Evolutionary conservation across 2,888 invertebrate species (phyloP).

Genomic region (Epinotia brunnichana): DNA sequence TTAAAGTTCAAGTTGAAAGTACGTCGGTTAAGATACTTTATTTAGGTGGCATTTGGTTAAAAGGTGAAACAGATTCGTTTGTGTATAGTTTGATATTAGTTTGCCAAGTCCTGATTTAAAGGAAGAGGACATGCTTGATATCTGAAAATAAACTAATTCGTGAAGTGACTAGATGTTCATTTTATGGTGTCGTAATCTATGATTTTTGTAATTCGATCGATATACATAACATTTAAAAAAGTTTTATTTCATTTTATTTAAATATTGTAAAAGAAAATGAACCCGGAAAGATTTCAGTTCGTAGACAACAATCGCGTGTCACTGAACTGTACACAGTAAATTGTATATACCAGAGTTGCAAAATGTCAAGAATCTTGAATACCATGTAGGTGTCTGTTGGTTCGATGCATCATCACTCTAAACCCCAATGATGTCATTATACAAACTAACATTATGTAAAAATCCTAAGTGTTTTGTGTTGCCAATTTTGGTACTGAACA

Average conservation of each 20-base stretch:
- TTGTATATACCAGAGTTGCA: neutral
- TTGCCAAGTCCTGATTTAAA: neutral
- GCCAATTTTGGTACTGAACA: neutral
- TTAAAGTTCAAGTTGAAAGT: conserved; percentile 38
- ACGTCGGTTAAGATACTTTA: neutral
- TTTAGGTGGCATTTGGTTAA: neutral
- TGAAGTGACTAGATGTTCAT: too few relatives aligned
- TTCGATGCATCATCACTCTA: conserved; percentile 10
- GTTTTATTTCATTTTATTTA: too few relatives aligned
- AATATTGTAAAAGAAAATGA: neutral
- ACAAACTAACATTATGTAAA: conserved; percentile 17
- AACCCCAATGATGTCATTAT: conserved; percentile 29
- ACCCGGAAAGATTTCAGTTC: neutral
- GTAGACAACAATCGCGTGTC: neutral
- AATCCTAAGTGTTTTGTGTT: neutral
- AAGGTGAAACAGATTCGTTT: neutral
- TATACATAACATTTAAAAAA: too few relatives aligned
- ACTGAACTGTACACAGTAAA: neutral
- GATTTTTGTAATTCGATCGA: too few relatives aligned
- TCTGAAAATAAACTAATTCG: too few relatives aligned
- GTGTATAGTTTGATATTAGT: neutral
- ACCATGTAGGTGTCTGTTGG: conserved; percentile 33
- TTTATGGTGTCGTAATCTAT: too few relatives aligned
- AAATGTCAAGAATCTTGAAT: conserved; percentile 46
- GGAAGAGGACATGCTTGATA: too few relatives aligned